phyloP scores from a whole-genome alignment of 1,140 invertebrate genomes.

The Nilaparvata lugens region DNA sequence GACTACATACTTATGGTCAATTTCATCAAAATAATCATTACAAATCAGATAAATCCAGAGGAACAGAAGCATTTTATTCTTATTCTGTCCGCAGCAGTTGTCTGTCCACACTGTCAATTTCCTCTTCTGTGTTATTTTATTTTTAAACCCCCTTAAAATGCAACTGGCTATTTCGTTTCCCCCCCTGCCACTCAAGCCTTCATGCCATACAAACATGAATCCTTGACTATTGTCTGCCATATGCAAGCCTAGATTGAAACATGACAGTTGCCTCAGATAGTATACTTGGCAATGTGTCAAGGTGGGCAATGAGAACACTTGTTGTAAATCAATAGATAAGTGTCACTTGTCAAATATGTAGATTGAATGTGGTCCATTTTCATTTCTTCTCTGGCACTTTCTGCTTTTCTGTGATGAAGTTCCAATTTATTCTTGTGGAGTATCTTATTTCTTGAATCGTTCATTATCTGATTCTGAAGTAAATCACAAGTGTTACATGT shows the following conservation, averaged over 20 bases:
- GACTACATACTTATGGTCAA: too few relatives aligned
- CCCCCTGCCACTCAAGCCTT: conserved; percentile 16
- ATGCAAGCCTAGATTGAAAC: conserved; percentile 20
- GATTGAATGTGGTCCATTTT: conserved; percentile 4
- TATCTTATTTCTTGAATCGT: conserved; percentile 2
- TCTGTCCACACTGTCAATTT: too few relatives aligned
- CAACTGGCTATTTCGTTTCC: conserved; percentile 14
- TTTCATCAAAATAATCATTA: too few relatives aligned
- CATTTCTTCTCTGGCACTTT: conserved; percentile 9
- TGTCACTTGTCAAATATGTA: background rate
- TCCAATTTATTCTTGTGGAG: conserved; percentile 1
- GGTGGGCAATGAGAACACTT: conserved; percentile 12
- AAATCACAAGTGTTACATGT: conserved; percentile 10
- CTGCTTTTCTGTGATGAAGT: conserved; percentile 10
- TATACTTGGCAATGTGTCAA: conserved; percentile 12
- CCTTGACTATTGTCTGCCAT: conserved; percentile 13
- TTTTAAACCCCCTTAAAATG: too few relatives aligned
- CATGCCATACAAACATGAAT: conserved; percentile 24
- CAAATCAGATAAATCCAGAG: too few relatives aligned
- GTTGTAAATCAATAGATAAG: conserved; percentile 11
- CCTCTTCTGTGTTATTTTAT: too few relatives aligned
- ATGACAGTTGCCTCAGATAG: conserved; percentile 20
- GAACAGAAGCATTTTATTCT: too few relatives aligned
- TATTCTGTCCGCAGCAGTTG: too few relatives aligned
- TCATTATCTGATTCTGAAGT: conserved; percentile 2